Conservation (phyloP, 2,888 invertebrate species). For the Lithophane ornitopus region DNA sequence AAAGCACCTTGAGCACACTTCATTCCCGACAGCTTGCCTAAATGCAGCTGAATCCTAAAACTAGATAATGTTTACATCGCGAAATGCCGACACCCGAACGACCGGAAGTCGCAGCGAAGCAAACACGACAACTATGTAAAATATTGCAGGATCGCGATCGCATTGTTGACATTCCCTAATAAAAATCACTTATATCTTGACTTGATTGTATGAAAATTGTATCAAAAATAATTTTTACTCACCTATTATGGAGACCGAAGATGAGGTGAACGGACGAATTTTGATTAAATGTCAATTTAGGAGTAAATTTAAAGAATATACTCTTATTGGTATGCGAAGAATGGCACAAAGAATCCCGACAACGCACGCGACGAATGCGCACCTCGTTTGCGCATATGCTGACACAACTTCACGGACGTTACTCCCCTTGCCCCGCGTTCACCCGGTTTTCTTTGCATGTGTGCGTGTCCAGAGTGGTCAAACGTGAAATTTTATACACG, state of each 20-base stretch:
- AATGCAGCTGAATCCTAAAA: conserved; percentile 85
- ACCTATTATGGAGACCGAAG: conserved; percentile 93
- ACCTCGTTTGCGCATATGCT: conserved; percentile 95
- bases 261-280: conserved; percentile 92
- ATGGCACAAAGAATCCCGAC: conserved; percentile 99
- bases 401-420: conserved; percentile 92
- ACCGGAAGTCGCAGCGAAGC: conserved; percentile 91
- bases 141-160: conserved; percentile 94
- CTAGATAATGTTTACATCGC: conserved; percentile 91
- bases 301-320: conserved; percentile 94
- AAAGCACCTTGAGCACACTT: conserved; percentile 90
- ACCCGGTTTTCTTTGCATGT: conserved; percentile 83
- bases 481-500: conserved; percentile 89
- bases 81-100: conserved; percentile 90
- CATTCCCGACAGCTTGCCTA: conserved; percentile 87
- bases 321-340: conserved; percentile 98
- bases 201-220: conserved; percentile 92
- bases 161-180: conserved; percentile 93
- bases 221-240: conserved; percentile 91
- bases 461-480: conserved; percentile 89
- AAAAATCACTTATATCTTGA: conserved; percentile 91
- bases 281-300: conserved; percentile 92
- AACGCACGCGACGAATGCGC: conserved; percentile 97
- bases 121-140: conserved; percentile 95
- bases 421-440: conserved; percentile 88